phyloP scores from a whole-genome alignment of 2,113 vertebrate genomes.

The Peromyscus californicus region DNA sequence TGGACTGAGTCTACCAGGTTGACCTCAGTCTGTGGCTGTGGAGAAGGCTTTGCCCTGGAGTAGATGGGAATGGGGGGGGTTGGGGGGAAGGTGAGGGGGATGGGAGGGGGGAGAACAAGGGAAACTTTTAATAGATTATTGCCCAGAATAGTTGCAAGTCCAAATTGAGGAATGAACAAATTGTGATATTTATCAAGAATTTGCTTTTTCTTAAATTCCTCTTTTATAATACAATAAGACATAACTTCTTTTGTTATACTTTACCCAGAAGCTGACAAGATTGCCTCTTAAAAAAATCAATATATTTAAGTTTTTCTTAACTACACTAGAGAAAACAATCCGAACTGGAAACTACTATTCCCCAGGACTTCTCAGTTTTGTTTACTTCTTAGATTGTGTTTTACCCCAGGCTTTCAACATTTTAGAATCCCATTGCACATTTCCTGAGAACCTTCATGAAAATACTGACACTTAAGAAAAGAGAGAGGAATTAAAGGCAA shows the following conservation, averaged over 20 bases:
- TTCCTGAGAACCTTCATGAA: conserved; percentile 26
- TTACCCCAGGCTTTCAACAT: not conserved
- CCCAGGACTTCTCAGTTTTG: not conserved
- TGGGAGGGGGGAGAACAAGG: no score
- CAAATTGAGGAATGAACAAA: not conserved
- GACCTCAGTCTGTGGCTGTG: no score
- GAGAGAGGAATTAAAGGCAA: not conserved
- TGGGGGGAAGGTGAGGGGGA: no score
- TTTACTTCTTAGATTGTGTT: conserved; percentile 27
- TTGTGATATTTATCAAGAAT: not conserved
- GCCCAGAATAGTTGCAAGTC: not conserved
- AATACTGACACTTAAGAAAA: conserved; percentile 14
- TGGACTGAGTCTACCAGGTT: no score
- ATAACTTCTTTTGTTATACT: not conserved
- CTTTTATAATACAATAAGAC: not conserved
- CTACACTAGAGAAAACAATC: not conserved
- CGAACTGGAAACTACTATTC: not conserved
- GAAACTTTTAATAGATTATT: not conserved
- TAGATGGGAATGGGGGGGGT: no score
- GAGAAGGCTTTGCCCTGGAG: no score
- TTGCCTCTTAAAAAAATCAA: not conserved
- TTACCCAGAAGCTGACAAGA: not conserved
- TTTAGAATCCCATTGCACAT: not conserved
- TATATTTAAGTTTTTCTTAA: conserved; percentile 37
- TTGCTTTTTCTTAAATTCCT: not conserved